phyloP scores from a whole-genome alignment of 2,888 invertebrate species.

The Spilarctia lutea region DNA sequence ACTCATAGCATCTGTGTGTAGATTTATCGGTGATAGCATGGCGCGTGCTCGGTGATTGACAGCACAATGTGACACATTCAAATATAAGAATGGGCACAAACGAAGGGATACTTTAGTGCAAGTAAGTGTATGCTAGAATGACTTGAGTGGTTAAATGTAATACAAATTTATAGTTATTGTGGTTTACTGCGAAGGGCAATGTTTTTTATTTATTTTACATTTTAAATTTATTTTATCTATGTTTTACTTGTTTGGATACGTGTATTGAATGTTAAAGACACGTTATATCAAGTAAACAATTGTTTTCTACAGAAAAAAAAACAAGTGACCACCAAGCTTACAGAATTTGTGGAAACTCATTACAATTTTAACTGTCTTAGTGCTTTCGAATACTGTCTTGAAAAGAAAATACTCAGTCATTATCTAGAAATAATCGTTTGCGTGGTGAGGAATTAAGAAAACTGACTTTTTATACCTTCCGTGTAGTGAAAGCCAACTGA shows the following conservation, averaged over 20 bases:
- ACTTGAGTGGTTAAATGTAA: constrained; percentile 37
- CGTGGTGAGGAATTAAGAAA: too few relatives aligned
- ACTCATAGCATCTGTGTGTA: constrained; percentile 64
- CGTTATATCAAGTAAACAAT: neutral
- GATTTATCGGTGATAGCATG: constrained; percentile 64
- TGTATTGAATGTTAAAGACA: neutral
- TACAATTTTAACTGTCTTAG: neutral
- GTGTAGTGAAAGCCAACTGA: too few relatives aligned
- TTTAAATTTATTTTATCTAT: neutral
- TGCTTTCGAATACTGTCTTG: neutral
- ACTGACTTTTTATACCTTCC: too few relatives aligned
- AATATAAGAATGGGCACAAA: constrained; percentile 64
- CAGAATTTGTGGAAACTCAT: neutral
- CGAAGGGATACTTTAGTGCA: constrained; percentile 47
- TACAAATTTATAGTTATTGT: constrained; percentile 46
- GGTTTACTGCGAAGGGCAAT: constrained; percentile 29
- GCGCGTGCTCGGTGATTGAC: constrained; percentile 76
- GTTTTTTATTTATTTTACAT: constrained; percentile 10
- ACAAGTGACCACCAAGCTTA: neutral
- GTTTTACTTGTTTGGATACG: neutral
- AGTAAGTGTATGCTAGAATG: constrained; percentile 41
- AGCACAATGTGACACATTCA: constrained; percentile 78
- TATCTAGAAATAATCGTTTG: too few relatives aligned
- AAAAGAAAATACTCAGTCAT: neutral
- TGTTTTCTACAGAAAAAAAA: neutral